Conservation (phyloP, 2,888 invertebrate species). For the Vanessa cardui region DNA sequence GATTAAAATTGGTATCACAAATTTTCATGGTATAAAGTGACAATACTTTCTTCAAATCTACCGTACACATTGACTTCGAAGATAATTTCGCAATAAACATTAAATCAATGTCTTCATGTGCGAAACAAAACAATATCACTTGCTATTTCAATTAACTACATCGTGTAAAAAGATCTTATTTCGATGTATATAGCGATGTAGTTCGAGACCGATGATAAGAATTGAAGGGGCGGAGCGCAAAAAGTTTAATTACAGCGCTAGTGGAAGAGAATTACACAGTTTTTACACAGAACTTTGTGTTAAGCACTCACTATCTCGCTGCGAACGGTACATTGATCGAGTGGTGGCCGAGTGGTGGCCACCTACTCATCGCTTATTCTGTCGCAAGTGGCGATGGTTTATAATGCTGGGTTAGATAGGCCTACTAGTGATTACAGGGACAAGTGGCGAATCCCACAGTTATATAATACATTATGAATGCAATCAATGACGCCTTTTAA, state of each 20-base stretch:
- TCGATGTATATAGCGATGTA: constrained; percentile 11
- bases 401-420: no score
- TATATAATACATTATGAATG: no score
- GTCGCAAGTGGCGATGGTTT: no score
- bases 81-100: not conserved
- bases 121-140: constrained; percentile 1
- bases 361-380: no score
- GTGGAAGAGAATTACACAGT: constrained; percentile 56
- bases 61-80: not conserved
- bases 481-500: no score
- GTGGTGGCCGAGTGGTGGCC: no score
- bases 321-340: constrained; percentile 1
- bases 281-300: constrained; percentile 11
- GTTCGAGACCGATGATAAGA: constrained; percentile 21
- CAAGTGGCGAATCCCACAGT: no score
- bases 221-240: constrained; percentile 44
- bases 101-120: not conserved
- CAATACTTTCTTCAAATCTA: no score
- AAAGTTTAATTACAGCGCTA: constrained; percentile 65
- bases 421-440: no score
- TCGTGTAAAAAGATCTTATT: constrained; percentile 9
- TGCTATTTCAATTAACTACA: constrained; percentile 18
- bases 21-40: no score
- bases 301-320: not conserved
- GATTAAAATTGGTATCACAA: no score